Evolutionary conservation across 2,888 invertebrate genomes (phyloP).

Genomic region (Caenorhabditis sp.): DNA sequence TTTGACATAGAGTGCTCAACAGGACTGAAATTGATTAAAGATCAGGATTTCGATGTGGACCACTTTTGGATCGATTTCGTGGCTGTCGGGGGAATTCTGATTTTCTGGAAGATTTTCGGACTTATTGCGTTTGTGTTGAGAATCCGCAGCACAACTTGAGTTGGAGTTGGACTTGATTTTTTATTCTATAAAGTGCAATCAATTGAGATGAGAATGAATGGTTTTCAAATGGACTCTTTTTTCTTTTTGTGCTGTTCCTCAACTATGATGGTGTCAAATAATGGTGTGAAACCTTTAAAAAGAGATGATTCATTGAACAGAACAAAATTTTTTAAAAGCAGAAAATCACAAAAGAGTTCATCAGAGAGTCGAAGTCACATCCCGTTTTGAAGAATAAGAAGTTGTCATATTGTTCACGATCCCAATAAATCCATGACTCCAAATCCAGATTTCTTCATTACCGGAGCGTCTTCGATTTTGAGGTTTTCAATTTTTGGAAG

Average conservation of each 20-base stretch:
- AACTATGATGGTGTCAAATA: too few relatives aligned
- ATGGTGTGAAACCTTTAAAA: too few relatives aligned
- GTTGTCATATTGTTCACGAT: not conserved
- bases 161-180: not conserved
- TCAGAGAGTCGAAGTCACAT: too few relatives aligned
- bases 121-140: constrained; percentile 47
- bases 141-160: constrained; percentile 32
- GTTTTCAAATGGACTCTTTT: too few relatives aligned
- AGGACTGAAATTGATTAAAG: constrained; percentile 35
- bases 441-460: constrained; percentile 7
- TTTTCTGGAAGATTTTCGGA: constrained; percentile 54
- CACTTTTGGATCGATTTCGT: constrained; percentile 57
- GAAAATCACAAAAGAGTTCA: too few relatives aligned
- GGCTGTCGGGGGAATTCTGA: constrained; percentile 44
- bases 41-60: constrained; percentile 39
- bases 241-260: too few relatives aligned
- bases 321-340: too few relatives aligned
- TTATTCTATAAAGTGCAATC: not conserved
- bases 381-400: not conserved
- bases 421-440: constrained; percentile 16
- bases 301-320: too few relatives aligned
- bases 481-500: not conserved
- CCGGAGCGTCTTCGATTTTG: not conserved
- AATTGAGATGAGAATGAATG: too few relatives aligned
- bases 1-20: constrained; percentile 43